Evolutionary conservation across 2,113 vertebrate species (phyloP).

Genomic region (Genyomyrus donnyi): DNA sequence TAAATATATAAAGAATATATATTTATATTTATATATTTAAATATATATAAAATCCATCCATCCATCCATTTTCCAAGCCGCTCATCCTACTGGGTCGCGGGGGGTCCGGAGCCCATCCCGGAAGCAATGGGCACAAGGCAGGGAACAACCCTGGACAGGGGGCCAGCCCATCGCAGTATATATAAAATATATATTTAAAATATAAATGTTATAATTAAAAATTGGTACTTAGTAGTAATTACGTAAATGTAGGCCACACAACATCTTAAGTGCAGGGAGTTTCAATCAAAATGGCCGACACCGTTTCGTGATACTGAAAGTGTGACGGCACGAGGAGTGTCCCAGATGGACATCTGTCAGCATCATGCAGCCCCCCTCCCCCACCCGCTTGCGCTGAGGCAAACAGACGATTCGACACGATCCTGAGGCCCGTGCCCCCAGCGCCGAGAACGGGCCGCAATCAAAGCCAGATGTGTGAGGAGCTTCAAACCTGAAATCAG

Average conservation of each 20-base stretch:
- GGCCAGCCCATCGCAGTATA: too few species aligned
- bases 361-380: slow-evolving; percentile 30
- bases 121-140: too few species aligned
- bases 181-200: too few species aligned
- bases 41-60: too few species aligned
- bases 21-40: too few species aligned
- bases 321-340: slow-evolving; percentile 45
- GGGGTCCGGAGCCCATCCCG: too few species aligned
- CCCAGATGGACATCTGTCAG: slow-evolving; percentile 43
- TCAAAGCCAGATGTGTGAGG: slow-evolving; percentile 68
- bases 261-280: background rate
- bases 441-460: slow-evolving; percentile 54
- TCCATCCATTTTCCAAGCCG: too few species aligned
- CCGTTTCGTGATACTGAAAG: slow-evolving; percentile 26
- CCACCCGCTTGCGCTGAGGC: background rate
- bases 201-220: background rate
- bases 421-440: slow-evolving; percentile 47
- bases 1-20: background rate
- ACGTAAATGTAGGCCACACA: background rate
- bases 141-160: too few species aligned
- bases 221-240: background rate
- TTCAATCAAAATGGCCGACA: background rate
- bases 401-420: slow-evolving; percentile 22
- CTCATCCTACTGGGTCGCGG: too few species aligned
- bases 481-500: slow-evolving; percentile 65